phyloP scores from a whole-genome alignment of 2,888 invertebrate genomes.

The Lasioglossum marginatum region DNA sequence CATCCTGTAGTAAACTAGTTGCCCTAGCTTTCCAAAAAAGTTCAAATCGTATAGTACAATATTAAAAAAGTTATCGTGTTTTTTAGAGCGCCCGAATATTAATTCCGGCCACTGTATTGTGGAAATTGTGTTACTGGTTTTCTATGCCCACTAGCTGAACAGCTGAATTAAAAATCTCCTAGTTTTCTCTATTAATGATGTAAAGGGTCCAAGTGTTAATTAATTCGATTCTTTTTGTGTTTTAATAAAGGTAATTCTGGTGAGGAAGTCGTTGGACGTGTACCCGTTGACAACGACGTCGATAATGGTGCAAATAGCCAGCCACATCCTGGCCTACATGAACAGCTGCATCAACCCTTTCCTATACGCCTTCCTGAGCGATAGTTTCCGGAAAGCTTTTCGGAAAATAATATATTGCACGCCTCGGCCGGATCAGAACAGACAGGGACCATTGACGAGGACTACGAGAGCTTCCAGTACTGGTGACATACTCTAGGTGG shows the following conservation, averaged over 20 bases:
- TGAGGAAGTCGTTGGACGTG: constrained; percentile 90
- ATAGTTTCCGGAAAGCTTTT: constrained; percentile 97
- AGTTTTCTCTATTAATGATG: no score
- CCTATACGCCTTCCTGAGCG: constrained; percentile 96
- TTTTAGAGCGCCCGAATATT: no score
- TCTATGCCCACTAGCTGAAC: no score
- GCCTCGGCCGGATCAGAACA: constrained; percentile 85
- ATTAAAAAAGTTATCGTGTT: no score
- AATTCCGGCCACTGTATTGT: no score
- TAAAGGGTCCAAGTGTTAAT: neutral
- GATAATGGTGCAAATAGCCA: constrained; percentile 91
- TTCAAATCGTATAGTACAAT: no score
- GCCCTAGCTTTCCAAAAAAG: no score
- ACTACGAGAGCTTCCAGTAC: constrained; percentile 89
- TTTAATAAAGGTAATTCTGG: constrained; percentile 89
- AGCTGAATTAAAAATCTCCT: no score
- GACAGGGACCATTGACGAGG: constrained; percentile 87
- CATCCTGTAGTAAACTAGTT: no score
- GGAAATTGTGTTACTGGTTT: no score
- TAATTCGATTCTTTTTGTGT: neutral
- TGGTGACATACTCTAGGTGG: constrained; percentile 88
- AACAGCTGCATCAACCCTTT: constrained; percentile 98
- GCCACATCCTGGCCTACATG: constrained; percentile 94
- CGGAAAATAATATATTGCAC: constrained; percentile 89
- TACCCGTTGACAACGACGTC: constrained; percentile 89